Evolutionary conservation across 2,888 invertebrate species (phyloP).

Genomic region (Limnephilus marmoratus): DNA sequence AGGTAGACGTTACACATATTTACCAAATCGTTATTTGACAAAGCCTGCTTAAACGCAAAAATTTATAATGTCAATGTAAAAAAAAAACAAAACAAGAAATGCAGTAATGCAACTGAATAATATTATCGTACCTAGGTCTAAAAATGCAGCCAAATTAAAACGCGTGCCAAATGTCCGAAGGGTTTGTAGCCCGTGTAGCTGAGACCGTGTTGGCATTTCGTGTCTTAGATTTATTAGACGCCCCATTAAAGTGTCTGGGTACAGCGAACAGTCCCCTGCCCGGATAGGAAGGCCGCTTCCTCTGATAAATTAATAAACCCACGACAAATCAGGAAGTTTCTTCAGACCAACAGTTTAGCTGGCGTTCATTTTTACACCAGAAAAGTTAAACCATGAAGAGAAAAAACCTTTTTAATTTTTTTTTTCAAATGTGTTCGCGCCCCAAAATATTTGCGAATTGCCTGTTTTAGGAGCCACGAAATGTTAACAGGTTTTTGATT

Average conservation of each 20-base stretch:
- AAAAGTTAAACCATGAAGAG: background rate
- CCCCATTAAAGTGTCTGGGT: conserved; percentile 59
- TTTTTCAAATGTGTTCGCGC: background rate
- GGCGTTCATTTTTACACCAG: background rate
- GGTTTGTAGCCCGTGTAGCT: background rate
- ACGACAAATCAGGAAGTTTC: conserved; percentile 46
- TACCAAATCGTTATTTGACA: too few relatives aligned
- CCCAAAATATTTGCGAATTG: too few relatives aligned
- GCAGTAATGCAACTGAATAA: too few relatives aligned
- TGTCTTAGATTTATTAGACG: conserved; percentile 58
- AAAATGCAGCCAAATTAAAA: conserved; percentile 9
- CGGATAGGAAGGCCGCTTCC: background rate
- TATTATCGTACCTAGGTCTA: too few relatives aligned
- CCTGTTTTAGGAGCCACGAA: too few relatives aligned
- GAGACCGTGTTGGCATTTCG: background rate
- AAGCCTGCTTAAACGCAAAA: too few relatives aligned
- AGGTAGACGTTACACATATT: too few relatives aligned
- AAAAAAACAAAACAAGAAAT: too few relatives aligned
- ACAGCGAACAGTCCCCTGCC: conserved; percentile 39
- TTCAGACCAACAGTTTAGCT: background rate
- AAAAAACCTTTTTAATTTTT: background rate
- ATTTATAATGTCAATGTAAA: too few relatives aligned
- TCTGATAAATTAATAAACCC: conserved; percentile 50
- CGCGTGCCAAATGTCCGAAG: background rate
- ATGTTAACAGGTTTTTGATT: too few relatives aligned